Conservation (phyloP, 2,113 vertebrate species). For the Lipophrys pholis region DNA sequence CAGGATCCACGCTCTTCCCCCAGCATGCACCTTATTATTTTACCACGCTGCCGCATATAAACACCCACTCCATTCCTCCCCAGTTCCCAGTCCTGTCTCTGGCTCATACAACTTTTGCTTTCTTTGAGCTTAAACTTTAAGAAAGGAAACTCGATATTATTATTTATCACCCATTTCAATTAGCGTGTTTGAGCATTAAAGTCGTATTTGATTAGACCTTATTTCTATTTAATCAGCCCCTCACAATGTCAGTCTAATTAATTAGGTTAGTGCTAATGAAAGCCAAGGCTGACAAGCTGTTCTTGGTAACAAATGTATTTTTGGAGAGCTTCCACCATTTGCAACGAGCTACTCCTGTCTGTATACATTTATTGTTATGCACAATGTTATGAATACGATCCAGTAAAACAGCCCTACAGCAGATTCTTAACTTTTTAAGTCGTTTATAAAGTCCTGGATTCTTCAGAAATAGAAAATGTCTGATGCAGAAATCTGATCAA, state of each 20-base stretch:
- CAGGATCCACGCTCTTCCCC: slow-evolving; percentile 5
- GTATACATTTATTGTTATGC: too few relatives aligned
- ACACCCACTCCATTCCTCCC: slow-evolving; percentile 8
- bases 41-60: background rate
- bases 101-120: slow-evolving; percentile 10
- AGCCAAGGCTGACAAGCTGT: background rate
- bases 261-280: background rate
- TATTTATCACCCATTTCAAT: background rate
- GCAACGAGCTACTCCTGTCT: too few relatives aligned
- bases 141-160: background rate
- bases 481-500: too few relatives aligned
- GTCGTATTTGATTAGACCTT: background rate
- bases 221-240: slow-evolving; percentile 2
- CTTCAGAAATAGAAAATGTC: too few relatives aligned
- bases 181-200: background rate
- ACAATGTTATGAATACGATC: too few relatives aligned
- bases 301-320: background rate
- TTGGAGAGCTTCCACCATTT: background rate
- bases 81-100: background rate
- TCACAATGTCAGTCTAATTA: background rate
- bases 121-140: slow-evolving; percentile 3
- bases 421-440: too few relatives aligned
- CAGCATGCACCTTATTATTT: slow-evolving; percentile 28
- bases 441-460: too few relatives aligned
- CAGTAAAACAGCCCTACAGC: too few relatives aligned